phyloP scores from a whole-genome alignment of 2,888 invertebrate species.

The Synanthedon myopaeformis region DNA sequence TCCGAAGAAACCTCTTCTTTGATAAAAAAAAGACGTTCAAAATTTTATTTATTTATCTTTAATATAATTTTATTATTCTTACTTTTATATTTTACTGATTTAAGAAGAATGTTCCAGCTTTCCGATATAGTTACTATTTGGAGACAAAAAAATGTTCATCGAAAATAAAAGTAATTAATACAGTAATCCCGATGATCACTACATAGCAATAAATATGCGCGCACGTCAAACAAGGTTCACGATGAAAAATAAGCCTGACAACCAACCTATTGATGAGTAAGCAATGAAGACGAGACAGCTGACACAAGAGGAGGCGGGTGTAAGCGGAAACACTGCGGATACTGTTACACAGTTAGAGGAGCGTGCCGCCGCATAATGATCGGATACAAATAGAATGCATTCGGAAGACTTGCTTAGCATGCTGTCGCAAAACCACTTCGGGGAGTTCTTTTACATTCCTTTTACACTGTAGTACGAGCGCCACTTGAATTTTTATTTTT shows the following conservation, averaged over 20 bases:
- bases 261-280: conserved; percentile 33
- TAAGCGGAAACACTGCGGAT: conserved; percentile 57
- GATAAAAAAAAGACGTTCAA: too few relatives aligned
- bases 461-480: conserved; percentile 16
- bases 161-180: too few relatives aligned
- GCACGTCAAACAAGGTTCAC: conserved; percentile 1
- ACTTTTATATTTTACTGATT: too few relatives aligned
- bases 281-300: conserved; percentile 19
- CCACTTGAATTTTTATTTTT: background rate
- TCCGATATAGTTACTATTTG: too few relatives aligned
- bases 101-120: too few relatives aligned
- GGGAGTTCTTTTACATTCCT: conserved; percentile 42
- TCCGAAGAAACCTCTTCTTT: too few relatives aligned
- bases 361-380: conserved; percentile 65
- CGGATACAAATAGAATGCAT: conserved; percentile 55
- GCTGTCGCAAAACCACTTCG: conserved; percentile 54
- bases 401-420: conserved; percentile 26
- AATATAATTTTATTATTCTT: too few relatives aligned
- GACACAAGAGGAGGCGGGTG: conserved; percentile 31
- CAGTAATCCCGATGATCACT: conserved; percentile 15
- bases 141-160: too few relatives aligned
- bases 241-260: background rate
- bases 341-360: conserved; percentile 61
- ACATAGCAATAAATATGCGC: conserved; percentile 8
- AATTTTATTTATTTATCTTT: too few relatives aligned